Evolutionary conservation across 1,140 invertebrate species (phyloP).

Genomic region (Drepana arcuata): DNA sequence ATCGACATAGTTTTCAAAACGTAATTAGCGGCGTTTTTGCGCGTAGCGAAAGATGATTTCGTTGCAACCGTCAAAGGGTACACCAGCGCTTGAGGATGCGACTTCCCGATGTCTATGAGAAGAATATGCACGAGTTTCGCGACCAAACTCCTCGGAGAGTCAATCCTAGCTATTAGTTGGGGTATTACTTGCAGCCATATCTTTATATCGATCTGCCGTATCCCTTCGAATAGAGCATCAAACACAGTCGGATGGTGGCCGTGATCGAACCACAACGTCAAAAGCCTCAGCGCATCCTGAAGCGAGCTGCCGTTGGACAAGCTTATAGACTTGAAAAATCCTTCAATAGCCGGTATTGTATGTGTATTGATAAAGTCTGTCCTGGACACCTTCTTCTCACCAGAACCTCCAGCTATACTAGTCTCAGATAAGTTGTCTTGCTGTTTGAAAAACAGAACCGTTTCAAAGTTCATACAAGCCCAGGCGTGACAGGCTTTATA

Average conservation of each 20-base stretch:
- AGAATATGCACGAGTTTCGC: conserved; percentile 93
- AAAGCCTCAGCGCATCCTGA: conserved; percentile 94
- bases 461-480: conserved; percentile 98
- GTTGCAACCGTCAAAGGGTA: conserved; percentile 98
- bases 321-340: conserved; percentile 97
- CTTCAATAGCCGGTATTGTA: conserved; percentile 94
- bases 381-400: conserved; percentile 47
- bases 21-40: conserved; percentile 93
- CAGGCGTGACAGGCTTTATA: conserved; percentile 98
- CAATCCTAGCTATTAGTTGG: conserved; percentile 97
- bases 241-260: conserved; percentile 94
- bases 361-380: conserved; percentile 82
- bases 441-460: conserved; percentile 92
- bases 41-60: conserved; percentile 89
- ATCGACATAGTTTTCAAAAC: conserved; percentile 97
- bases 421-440: conserved; percentile 59
- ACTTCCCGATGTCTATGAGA: conserved; percentile 94
- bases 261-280: conserved; percentile 96
- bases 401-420: conserved; percentile 36
- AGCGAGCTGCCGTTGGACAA: conserved; percentile 93
- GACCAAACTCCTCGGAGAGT: conserved; percentile 90
- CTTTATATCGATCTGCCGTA: conserved; percentile 94
- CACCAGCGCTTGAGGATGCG: conserved; percentile 92
- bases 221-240: conserved; percentile 92
- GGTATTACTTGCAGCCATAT: conserved; percentile 99